Conservation (phyloP, 2,888 invertebrate genomes). For the Morpho deidamia region DNA sequence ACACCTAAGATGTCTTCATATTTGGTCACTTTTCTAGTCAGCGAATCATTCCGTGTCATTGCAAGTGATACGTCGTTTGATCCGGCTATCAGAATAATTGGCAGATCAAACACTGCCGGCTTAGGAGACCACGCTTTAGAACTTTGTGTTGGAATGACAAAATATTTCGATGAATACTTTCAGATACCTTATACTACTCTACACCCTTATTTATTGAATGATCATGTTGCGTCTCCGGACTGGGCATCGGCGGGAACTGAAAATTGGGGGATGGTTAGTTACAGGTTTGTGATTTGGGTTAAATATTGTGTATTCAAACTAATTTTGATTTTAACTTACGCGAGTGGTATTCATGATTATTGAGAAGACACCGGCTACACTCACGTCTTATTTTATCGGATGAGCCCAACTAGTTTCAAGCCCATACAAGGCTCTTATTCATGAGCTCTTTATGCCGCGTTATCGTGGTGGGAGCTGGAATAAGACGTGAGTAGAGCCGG, state of each 20-base stretch:
- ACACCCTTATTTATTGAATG: conserved; percentile 55
- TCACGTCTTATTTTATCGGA: too few relatives aligned
- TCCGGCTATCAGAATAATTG: conserved; percentile 63
- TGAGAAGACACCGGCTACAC: too few relatives aligned
- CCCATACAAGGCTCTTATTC: too few relatives aligned
- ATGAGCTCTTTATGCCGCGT: too few relatives aligned
- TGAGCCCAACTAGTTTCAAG: too few relatives aligned
- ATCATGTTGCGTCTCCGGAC: conserved; percentile 66
- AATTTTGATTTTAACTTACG: too few relatives aligned
- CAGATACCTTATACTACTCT: conserved; percentile 51
- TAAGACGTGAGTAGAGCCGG: too few relatives aligned
- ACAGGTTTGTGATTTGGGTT: conserved; percentile 43
- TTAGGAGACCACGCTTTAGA: conserved; percentile 51
- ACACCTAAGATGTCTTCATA: conserved; percentile 89
- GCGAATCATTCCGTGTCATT: conserved; percentile 59
- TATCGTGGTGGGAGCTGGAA: too few relatives aligned
- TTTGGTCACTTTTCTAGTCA: conserved; percentile 89
- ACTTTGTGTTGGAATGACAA: conserved; percentile 54
- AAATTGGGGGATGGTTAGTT: conserved; percentile 74
- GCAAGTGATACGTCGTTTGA: conserved; percentile 47
- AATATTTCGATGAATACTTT: conserved; percentile 57
- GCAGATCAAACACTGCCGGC: conserved; percentile 57
- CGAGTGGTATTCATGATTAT: too few relatives aligned
- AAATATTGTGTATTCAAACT: too few relatives aligned
- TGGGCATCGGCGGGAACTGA: conserved; percentile 73